Evolutionary conservation across 2,888 invertebrate genomes (phyloP).

Genomic region (Cheilosia pagana): DNA sequence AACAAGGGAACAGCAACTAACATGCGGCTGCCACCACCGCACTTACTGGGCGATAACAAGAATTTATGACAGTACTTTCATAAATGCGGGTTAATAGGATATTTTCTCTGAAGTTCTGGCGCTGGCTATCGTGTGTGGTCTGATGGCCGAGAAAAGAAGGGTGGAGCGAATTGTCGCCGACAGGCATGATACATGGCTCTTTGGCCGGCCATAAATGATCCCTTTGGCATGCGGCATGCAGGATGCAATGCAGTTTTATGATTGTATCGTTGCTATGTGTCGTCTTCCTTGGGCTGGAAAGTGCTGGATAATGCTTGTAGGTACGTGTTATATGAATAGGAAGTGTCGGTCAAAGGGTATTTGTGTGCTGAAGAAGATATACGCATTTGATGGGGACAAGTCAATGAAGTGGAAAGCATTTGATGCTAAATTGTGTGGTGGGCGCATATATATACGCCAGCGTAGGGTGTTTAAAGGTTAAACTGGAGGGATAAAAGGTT

Average conservation of each 20-base stretch:
- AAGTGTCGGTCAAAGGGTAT: conserved; percentile 59
- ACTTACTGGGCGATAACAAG: conserved; percentile 72
- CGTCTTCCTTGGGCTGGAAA: conserved; percentile 42
- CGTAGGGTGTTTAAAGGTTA: background rate
- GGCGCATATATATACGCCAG: too few species aligned
- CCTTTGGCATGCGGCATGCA: conserved; percentile 56
- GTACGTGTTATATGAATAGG: background rate
- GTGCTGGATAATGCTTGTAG: conserved; percentile 32
- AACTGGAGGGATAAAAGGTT: background rate
- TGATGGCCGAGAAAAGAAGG: background rate
- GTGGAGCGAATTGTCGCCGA: conserved; percentile 58
- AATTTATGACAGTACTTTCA: conserved; percentile 71
- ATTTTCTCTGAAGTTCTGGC: conserved; percentile 60
- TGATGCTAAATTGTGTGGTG: background rate
- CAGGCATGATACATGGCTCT: conserved; percentile 69
- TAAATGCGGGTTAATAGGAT: conserved; percentile 75
- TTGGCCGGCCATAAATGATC: conserved; percentile 66
- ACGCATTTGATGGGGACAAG: conserved; percentile 62
- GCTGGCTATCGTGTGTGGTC: background rate
- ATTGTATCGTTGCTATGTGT: conserved; percentile 42
- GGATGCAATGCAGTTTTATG: conserved; percentile 68
- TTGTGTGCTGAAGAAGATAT: conserved; percentile 49
- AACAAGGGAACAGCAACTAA: conserved; percentile 59
- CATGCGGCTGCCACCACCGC: conserved; percentile 70
- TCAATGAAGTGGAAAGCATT: conserved; percentile 63